Conservation (phyloP, 2,888 invertebrate genomes). For the Mellilla xanthometata region DNA sequence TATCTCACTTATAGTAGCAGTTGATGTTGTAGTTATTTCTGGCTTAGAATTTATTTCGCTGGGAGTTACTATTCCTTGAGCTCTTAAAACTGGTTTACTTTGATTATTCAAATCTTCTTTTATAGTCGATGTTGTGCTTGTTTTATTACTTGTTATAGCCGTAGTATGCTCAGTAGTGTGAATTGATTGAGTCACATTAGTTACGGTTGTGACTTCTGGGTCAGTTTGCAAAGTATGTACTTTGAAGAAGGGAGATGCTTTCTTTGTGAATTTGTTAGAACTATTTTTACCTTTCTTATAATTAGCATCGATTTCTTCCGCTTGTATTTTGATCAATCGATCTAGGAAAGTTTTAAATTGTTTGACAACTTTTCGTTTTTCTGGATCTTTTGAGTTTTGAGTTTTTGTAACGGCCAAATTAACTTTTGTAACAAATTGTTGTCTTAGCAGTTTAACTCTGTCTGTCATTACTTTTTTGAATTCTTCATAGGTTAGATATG, state of each 20-base stretch:
- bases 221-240: conserved; percentile 1
- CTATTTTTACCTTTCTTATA: background rate
- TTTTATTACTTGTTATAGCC: too few species aligned
- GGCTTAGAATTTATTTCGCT: too few species aligned
- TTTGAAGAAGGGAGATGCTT: background rate
- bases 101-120: too few species aligned
- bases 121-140: too few species aligned
- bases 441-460: conserved; percentile 36
- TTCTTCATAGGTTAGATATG: conserved; percentile 54
- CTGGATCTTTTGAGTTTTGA: background rate
- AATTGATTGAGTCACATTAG: too few species aligned
- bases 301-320: background rate
- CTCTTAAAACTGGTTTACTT: too few species aligned
- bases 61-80: too few species aligned
- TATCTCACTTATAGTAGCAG: background rate
- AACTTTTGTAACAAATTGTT: conserved; percentile 22
- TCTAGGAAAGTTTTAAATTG: background rate
- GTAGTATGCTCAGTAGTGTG: too few species aligned
- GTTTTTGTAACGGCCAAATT: background rate
- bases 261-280: background rate
- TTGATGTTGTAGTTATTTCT: too few species aligned
- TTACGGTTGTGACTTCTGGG: background rate
- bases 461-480: conserved; percentile 50
- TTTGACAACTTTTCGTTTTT: background rate
- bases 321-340: background rate